Evolutionary conservation across 2,113 vertebrate species (phyloP).

Genomic region (Pterophyllum scalare): DNA sequence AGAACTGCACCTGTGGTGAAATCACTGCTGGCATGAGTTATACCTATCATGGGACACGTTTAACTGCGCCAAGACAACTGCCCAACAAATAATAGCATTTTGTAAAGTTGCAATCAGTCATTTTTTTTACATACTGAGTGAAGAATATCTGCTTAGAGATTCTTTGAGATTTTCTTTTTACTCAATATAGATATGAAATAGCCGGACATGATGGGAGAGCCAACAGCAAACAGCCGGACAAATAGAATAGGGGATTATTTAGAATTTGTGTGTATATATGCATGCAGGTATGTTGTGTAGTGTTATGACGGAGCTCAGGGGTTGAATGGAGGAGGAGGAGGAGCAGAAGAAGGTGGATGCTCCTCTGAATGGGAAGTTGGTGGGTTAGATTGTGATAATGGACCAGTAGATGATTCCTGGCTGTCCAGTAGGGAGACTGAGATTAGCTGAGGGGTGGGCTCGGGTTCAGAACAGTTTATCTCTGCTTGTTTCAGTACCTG

Average conservation of each 20-base stretch:
- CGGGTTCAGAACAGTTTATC: conserved; percentile 7
- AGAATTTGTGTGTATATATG: conserved; percentile 38
- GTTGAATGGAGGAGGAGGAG: conserved; percentile 15
- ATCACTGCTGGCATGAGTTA: conserved; percentile 24
- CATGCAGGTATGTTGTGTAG: conserved; percentile 1
- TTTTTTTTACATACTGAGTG: not conserved
- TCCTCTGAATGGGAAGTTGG: conserved; percentile 10
- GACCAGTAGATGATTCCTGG: conserved; percentile 7
- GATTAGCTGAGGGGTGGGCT: conserved; percentile 5
- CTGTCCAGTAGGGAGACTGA: conserved; percentile 1
- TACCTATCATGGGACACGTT: not conserved
- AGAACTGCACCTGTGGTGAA: conserved; percentile 1
- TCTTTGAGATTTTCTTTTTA: not conserved
- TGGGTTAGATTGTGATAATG: conserved; percentile 18
- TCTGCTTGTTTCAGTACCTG: not conserved
- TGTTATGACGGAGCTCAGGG: conserved; percentile 42
- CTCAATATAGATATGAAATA: not conserved
- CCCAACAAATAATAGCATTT: not conserved
- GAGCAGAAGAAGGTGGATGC: not conserved
- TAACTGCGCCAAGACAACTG: not conserved
- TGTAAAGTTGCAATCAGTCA: not conserved
- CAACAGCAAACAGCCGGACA: not conserved
- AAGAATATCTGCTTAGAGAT: conserved; percentile 12
- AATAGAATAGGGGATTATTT: conserved; percentile 13
- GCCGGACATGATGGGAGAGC: conserved; percentile 11